Base-by-base conservation (phyloP, 2,888 invertebrate genomes). In the Macaria liturata region DNA sequence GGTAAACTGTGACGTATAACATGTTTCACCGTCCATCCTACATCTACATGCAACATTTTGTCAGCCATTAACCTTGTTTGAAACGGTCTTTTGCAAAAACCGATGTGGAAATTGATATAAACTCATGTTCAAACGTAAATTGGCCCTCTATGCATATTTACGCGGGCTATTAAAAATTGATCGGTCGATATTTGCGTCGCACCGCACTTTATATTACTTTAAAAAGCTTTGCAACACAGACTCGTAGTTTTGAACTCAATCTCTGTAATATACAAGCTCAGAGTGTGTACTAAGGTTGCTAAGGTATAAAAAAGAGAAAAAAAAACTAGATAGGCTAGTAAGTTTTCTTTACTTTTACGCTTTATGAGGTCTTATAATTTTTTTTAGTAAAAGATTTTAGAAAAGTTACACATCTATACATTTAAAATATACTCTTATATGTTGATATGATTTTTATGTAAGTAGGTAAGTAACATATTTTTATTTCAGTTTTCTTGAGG, bases 81-180 rank as follows among this genome's bases (percentile, higher is more conserved):
- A 68, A 70, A 57, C 68, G 66, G 70, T 75, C 76, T 78, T 82
- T 81, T 75, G 77, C 72, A 77, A 81, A 81, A 84, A 78, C 76
- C 72, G 65, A 68, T 72, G 65, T 49, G 65, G 66, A 81, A 83
- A 84, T 83, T 79, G 79, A 81, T 83, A 81, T 80, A 73, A 81
- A 74, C 77, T 78, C 82, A 78, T 80, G 72, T 71, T 74, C 74
- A 72, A 74, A 76, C 75, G 71, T 77, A 76, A 81, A 81, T 78
- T 78, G 80, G 67, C 71, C 68, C 74, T 76, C 75, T 82, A 79
- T 81, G 79, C 76, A 79, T 78, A 80, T 78, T 81, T 80, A 80
- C 76, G 74, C 68, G 75, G 65, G 76, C 70, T 78, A 81, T 84
- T 81, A 76, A 82, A 81, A 76, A 80, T 72, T 78, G 73, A 76